These are phyloP conservation scores for Uromys caudimaculatus DNA, from an alignment of 2,797 vertebrate species.

Conservation along the genomic window DNA sequence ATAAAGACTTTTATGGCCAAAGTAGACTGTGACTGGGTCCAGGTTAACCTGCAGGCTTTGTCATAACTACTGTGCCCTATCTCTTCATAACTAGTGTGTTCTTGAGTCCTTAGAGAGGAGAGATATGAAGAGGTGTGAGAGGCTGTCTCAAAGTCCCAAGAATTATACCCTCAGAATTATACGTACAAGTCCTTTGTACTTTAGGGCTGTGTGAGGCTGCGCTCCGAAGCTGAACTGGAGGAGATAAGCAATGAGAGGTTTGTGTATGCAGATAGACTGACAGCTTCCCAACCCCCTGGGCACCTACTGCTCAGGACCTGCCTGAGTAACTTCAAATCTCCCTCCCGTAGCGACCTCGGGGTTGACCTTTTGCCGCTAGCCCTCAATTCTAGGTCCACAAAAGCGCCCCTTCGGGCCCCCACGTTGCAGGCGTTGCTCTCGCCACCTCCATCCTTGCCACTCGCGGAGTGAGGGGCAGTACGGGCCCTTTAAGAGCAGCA, in stretches of 20 bases:
- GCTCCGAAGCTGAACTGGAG: background rate
- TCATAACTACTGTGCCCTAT: background rate
- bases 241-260: background rate
- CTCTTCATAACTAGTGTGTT: background rate
- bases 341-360: background rate
- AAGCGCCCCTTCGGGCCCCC: background rate
- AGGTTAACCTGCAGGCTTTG: background rate
- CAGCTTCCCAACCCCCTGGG: background rate
- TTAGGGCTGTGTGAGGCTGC: background rate
- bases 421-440: background rate
- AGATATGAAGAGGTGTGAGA: no score
- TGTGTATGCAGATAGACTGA: background rate
- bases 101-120: background rate
- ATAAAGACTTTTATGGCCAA: background rate
- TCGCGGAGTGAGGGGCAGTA: background rate
- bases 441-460: background rate
- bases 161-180: background rate
- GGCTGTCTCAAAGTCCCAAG: background rate
- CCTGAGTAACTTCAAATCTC: background rate
- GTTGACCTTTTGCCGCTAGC: background rate
- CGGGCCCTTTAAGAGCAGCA: slow-evolving; percentile 81
- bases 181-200: slow-evolving; percentile 41
- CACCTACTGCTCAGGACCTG: background rate
- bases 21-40: slow-evolving; percentile 19
- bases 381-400: background rate